phyloP scores from a whole-genome alignment of 1,140 invertebrate species.

The Leptinotarsa undecemlineata region DNA sequence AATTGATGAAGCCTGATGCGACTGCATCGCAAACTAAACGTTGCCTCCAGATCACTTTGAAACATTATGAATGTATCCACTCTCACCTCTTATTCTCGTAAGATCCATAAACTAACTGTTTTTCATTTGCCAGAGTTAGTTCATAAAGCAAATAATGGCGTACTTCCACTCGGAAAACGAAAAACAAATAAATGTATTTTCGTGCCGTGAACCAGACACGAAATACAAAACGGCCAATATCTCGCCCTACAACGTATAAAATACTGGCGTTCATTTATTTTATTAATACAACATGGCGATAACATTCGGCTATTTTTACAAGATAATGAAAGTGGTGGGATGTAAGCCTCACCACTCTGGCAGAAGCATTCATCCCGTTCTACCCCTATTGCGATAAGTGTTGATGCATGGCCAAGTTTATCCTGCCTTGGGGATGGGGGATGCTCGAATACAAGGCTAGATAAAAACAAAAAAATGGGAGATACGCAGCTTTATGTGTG shows the following conservation, averaged over 20 bases:
- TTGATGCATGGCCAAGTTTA: slow-evolving; percentile 22
- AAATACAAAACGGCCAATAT: slow-evolving; percentile 13
- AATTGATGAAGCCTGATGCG: not conserved
- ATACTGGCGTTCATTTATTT: slow-evolving; percentile 25
- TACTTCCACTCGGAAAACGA: not conserved
- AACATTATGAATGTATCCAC: no score
- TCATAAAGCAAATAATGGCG: not conserved
- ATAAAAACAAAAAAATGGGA: slow-evolving; percentile 21
- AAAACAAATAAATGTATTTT: slow-evolving; percentile 14
- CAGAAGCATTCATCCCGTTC: not conserved
- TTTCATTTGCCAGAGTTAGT: not conserved
- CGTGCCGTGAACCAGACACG: slow-evolving; percentile 10
- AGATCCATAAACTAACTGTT: not conserved
- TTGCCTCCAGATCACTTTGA: not conserved
- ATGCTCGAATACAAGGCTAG: not conserved
- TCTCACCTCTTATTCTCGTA: no score
- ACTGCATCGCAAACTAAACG: not conserved
- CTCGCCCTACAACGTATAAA: not conserved
- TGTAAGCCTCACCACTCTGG: slow-evolving; percentile 7
- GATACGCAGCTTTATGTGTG: slow-evolving; percentile 17
- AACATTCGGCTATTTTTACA: slow-evolving; percentile 25
- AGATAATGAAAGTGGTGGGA: slow-evolving; percentile 29
- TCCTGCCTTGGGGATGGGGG: slow-evolving; percentile 8
- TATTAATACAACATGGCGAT: slow-evolving; percentile 26
- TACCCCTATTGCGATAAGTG: slow-evolving; percentile 18